These are phyloP conservation scores for Cylas formicarius DNA, from an alignment of 1,140 invertebrate genomes.

Conservation along the genomic window DNA sequence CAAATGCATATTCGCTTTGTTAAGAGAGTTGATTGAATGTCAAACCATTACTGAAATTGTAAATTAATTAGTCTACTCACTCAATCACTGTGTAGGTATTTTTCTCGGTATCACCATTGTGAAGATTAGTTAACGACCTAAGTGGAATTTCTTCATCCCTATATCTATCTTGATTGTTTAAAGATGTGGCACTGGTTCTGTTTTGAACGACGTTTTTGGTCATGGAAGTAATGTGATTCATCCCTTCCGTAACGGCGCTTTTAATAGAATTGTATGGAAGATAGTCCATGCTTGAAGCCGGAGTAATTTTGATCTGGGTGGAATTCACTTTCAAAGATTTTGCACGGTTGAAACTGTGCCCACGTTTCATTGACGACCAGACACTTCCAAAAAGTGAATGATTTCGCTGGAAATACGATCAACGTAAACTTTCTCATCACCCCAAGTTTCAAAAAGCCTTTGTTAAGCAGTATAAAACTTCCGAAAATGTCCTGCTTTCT, in stretches of 20 bases:
- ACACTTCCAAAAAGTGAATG: constrained; percentile 94
- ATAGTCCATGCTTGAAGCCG: constrained; percentile 39
- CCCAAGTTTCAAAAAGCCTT: too few relatives aligned
- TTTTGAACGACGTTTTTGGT: constrained; percentile 45
- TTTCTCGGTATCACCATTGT: constrained; percentile 58
- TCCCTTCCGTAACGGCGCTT: constrained; percentile 49
- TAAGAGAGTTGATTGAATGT: background rate
- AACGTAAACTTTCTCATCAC: too few relatives aligned
- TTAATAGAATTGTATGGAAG: constrained; percentile 56
- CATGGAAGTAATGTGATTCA: constrained; percentile 50
- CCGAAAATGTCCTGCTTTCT: too few relatives aligned
- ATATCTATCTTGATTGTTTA: constrained; percentile 40
- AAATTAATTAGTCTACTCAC: constrained; percentile 49
- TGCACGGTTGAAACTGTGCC: constrained; percentile 54
- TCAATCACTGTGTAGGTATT: constrained; percentile 57
- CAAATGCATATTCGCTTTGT: too few relatives aligned
- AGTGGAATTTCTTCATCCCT: constrained; percentile 68
- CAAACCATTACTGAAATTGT: background rate
- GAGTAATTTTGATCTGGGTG: constrained; percentile 45
- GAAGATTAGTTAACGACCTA: constrained; percentile 55
- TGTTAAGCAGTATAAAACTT: too few relatives aligned
- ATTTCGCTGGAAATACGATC: constrained; percentile 66
- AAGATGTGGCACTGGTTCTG: constrained; percentile 35
- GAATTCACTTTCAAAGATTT: constrained; percentile 55
- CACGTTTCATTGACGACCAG: constrained; percentile 80